Evolutionary conservation across 2,797 vertebrate genomes (phyloP).

Genomic region (Nyctibius grandis): DNA sequence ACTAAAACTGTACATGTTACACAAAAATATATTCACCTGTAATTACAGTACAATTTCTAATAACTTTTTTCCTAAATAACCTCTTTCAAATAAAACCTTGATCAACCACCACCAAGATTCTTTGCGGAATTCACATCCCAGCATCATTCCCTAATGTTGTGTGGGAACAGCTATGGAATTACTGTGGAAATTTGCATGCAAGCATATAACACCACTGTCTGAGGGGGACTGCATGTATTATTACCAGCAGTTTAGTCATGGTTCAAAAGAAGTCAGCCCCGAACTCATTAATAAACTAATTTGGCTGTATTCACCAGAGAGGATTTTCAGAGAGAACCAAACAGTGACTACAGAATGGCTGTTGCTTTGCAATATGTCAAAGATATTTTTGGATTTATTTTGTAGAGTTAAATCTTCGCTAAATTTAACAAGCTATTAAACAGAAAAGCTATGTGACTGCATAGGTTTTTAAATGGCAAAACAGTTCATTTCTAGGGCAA

Average conservation of each 20-base stretch:
- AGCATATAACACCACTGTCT: background rate
- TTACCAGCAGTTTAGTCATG: background rate
- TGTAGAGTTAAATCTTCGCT: background rate
- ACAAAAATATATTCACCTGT: background rate
- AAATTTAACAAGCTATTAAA: background rate
- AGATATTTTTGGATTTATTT: background rate
- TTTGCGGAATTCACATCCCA: background rate
- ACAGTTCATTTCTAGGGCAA: background rate
- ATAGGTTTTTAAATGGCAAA: background rate
- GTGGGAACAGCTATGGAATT: background rate
- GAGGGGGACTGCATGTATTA: background rate
- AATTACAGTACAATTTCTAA: background rate
- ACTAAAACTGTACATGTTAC: background rate
- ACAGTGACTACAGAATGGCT: background rate
- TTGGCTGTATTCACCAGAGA: background rate
- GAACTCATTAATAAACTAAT: background rate
- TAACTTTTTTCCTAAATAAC: background rate
- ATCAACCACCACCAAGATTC: background rate
- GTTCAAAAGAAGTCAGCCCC: background rate
- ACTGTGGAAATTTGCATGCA: background rate
- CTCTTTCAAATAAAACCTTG: background rate
- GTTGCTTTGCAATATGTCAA: background rate
- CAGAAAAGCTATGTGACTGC: background rate
- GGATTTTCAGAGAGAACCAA: background rate
- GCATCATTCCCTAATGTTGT: background rate